A percentile compares a stretch with the other conserved stretches of the same genome.
phyloP scores from a whole-genome alignment of 2,888 invertebrate species.

The Noctua janthe region DNA sequence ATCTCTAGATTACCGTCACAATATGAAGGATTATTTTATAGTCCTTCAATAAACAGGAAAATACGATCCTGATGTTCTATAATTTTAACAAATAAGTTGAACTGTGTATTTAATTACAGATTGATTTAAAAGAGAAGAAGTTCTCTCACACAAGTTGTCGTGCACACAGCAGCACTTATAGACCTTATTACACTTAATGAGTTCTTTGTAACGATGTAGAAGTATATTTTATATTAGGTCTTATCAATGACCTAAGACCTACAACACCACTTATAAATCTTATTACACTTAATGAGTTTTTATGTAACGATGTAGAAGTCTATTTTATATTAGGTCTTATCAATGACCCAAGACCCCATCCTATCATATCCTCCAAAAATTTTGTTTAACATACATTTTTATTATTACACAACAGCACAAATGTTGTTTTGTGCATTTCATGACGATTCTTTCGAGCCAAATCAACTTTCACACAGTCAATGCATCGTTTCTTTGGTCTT shows the following conservation, averaged over 20 bases:
- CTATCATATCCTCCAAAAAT: too few relatives aligned
- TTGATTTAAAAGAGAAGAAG: background rate
- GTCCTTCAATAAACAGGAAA: background rate
- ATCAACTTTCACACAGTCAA: too few relatives aligned
- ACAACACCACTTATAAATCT: slow-evolving; percentile 6
- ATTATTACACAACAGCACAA: background rate
- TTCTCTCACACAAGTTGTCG: background rate
- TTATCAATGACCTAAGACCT: slow-evolving; percentile 33
- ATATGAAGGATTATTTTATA: background rate
- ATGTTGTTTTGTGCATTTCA: background rate
- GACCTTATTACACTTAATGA: background rate
- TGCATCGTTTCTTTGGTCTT: too few relatives aligned
- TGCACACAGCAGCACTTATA: slow-evolving; percentile 10
- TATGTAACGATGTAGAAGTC: background rate
- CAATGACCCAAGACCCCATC: slow-evolving; percentile 22
- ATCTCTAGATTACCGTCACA: background rate
- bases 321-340: slow-evolving; percentile 18
- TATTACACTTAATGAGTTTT: background rate
- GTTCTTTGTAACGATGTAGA: background rate
- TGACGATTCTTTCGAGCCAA: too few relatives aligned
- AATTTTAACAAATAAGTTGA: background rate
- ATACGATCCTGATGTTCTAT: background rate
- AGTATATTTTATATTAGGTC: background rate
- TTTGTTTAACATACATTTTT: background rate
- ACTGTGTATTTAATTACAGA: background rate